A percentile compares a stretch with the other conserved stretches of the same genome.
Evolutionary conservation across 1,140 invertebrate species (phyloP).

Genomic region (Neodiprion pinetum): DNA sequence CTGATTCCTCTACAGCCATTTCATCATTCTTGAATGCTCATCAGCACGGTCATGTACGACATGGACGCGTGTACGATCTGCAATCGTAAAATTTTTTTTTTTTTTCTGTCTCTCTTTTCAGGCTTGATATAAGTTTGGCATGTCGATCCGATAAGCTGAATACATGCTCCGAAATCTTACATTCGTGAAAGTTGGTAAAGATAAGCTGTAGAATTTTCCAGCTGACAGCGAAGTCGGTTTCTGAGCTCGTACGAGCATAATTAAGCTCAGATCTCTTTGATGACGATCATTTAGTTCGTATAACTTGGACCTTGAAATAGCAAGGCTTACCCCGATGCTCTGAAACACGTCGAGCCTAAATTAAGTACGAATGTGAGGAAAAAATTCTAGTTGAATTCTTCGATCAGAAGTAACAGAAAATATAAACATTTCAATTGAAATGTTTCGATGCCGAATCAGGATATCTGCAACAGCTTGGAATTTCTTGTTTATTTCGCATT

Average conservation of each 20-base stretch:
- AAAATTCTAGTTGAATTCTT: too few species aligned
- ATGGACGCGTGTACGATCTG: background rate
- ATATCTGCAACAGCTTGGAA: too few species aligned
- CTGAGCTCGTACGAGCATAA: background rate
- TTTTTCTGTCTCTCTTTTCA: too few species aligned
- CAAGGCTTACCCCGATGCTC: background rate
- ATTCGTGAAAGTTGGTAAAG: background rate
- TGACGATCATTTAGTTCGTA: background rate
- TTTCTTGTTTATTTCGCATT: too few species aligned
- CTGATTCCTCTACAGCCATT: too few species aligned
- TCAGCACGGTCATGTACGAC: background rate
- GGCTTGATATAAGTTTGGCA: background rate
- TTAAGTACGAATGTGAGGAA: background rate
- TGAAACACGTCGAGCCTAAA: background rate
- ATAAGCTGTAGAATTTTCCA: background rate
- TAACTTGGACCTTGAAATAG: background rate
- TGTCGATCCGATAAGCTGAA: background rate
- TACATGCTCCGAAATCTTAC: constrained; percentile 1
- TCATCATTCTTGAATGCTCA: too few species aligned
- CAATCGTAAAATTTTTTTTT: too few species aligned
- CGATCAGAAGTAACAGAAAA: too few species aligned
- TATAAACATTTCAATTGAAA: too few species aligned
- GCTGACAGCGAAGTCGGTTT: background rate
- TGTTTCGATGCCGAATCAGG: too few species aligned
- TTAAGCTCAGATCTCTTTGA: background rate